Evolutionary conservation across 2,797 vertebrate species (phyloP).

Genomic region (Aphelocoma californica): DNA sequence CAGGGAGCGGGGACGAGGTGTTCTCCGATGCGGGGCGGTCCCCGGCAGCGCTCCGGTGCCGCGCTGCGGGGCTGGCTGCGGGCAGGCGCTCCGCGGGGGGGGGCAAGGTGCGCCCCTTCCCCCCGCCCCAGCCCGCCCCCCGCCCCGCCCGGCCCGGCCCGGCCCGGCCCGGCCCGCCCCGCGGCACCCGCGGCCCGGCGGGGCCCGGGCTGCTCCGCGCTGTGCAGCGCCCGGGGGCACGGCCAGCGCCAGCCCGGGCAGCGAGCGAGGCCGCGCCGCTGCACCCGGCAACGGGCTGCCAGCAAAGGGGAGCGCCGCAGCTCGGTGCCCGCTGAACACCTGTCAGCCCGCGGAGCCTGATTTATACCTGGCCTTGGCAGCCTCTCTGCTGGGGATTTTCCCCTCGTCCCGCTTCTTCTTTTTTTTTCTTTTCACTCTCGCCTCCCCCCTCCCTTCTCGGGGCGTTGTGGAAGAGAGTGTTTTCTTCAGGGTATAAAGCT

Average conservation of each 20-base stretch:
- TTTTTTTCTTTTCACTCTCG: background rate
- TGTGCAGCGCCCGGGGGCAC: slow-evolving; percentile 26
- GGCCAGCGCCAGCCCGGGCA: slow-evolving; percentile 35
- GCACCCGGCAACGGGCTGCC: background rate
- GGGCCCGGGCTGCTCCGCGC: background rate
- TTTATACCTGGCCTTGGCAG: slow-evolving; percentile 70
- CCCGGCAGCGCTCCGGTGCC: background rate
- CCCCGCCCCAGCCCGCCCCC: no score
- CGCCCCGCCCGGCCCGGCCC: no score
- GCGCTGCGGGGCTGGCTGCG: background rate
- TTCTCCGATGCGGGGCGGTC: background rate
- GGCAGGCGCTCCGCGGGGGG: background rate
- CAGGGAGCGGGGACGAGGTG: background rate
- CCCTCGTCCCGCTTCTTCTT: background rate
- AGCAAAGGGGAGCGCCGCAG: background rate
- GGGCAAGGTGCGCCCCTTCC: no score
- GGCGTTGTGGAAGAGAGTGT: background rate
- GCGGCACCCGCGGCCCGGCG: no score
- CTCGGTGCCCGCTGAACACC: slow-evolving; percentile 21
- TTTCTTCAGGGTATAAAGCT: slow-evolving; percentile 19
- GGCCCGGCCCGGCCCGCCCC: background rate
- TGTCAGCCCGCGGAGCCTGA: slow-evolving; percentile 39
- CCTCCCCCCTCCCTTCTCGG: background rate
- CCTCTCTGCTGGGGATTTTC: slow-evolving; percentile 15
- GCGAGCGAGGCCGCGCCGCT: slow-evolving; percentile 56